Evolutionary conservation across 1,140 invertebrate genomes (phyloP), one percentile per base, ranked within the genome.

Genomic region (Protaetia brevitarsis): DNA sequence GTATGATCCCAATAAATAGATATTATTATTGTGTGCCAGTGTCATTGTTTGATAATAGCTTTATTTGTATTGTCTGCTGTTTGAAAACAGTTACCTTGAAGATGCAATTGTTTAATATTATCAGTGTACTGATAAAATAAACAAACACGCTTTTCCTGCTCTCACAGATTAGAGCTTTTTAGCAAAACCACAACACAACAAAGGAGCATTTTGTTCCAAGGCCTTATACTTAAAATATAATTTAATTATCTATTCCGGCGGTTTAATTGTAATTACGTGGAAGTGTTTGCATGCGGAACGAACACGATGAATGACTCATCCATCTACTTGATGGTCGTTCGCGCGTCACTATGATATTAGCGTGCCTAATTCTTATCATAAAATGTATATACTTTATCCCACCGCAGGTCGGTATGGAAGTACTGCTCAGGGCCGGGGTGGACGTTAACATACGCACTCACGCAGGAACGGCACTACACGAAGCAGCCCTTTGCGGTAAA

Each of bases 401-500:
- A 51, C 41, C 13, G 8, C 79, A 93, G 92, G 80, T 86, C 88
- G 31, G 93, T 97, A 11, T 97, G 28, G 87, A 89, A 69, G 84
- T 90, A 0, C 82, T 98, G 3, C 80, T 97, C 37, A 84, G 88
- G 16, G 89, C 92, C 31, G 95, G 95, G 1, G 89, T 97, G 71
- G 88, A 94, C 75, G 91, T 97, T 0, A 97, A 98, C 79, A 86
- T 92, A 0, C 82, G 92, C 68, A 97, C 95, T 1, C 86, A 88
- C 58, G 87, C 88, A 26, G 97, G 96, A 0, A 96, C 94, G 1
- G 94, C 96, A 0, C 84, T 99, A 66, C 96, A 98, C 81, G 95
- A 98, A 75, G 96, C 96, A 1, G 95, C 94, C 0, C 84, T 96
- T 4, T 97, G 91, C 80, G 95, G 95, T 58, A 97, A 98, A 82